phyloP scores from a whole-genome alignment of 1,140 invertebrate genomes.

The Sinella curviseta region DNA sequence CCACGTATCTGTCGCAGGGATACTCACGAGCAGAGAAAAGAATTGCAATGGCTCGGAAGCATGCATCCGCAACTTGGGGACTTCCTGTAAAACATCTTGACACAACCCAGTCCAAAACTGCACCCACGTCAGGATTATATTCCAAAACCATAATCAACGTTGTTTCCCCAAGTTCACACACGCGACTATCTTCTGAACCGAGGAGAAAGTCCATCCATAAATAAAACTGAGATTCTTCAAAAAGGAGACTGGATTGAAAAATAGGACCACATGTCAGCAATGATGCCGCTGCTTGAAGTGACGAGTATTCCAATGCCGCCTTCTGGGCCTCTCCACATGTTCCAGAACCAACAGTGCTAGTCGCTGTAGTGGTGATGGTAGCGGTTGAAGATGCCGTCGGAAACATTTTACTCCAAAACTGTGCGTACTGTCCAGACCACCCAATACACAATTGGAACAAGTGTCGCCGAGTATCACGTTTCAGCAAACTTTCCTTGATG shows the following conservation, averaged over 20 bases:
- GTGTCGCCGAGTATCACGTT: slow-evolving; percentile 79
- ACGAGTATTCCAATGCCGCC: slow-evolving; percentile 65
- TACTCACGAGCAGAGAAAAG: slow-evolving; percentile 97
- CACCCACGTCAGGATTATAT: slow-evolving; percentile 91
- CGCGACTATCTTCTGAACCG: slow-evolving; percentile 69
- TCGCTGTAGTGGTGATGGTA: neutral
- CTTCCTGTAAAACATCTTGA: slow-evolving; percentile 93
- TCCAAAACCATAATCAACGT: slow-evolving; percentile 91
- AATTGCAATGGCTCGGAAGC: slow-evolving; percentile 90
- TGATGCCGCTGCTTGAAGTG: slow-evolving; percentile 87
- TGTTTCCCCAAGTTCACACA: slow-evolving; percentile 82
- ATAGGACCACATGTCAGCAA: slow-evolving; percentile 91
- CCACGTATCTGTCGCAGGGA: slow-evolving; percentile 97
- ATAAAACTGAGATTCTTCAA: slow-evolving; percentile 87
- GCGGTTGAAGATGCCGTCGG: neutral
- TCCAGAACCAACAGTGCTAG: neutral
- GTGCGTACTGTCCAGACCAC: slow-evolving; percentile 85
- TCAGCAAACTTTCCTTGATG: slow-evolving; percentile 70
- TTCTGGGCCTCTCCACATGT: slow-evolving; percentile 51
- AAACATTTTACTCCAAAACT: slow-evolving; percentile 54
- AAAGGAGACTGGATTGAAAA: slow-evolving; percentile 77
- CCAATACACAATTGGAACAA: slow-evolving; percentile 88
- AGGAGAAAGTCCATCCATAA: slow-evolving; percentile 89
- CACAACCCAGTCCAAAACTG: slow-evolving; percentile 94
- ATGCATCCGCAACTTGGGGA: slow-evolving; percentile 87